phyloP scores from a whole-genome alignment of 2,797 vertebrate genomes.

The Miopithecus talapoin region DNA sequence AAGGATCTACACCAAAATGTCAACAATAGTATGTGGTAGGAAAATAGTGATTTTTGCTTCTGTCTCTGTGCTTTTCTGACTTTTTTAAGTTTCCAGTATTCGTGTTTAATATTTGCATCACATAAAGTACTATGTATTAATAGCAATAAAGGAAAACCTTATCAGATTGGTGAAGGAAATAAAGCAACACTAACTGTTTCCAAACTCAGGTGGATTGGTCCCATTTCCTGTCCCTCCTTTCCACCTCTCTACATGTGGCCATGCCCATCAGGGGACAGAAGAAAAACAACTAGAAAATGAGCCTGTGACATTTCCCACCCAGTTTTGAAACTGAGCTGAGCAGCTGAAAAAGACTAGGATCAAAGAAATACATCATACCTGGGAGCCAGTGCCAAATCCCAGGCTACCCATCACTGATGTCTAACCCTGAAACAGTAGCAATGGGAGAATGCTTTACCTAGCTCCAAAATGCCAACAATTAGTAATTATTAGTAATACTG shows the following conservation, averaged over 20 bases:
- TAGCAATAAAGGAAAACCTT: neutral
- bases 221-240: neutral
- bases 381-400: neutral
- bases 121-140: neutral
- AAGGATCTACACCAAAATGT: neutral
- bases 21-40: neutral
- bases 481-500: neutral
- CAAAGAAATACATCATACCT: constrained; percentile 25
- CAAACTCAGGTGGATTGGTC: neutral
- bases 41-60: neutral
- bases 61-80: neutral
- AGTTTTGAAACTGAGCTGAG: neutral
- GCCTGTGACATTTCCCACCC: neutral
- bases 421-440: neutral
- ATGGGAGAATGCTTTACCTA: neutral
- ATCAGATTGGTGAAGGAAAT: constrained; percentile 12
- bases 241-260: neutral
- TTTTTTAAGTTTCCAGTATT: neutral
- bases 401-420: neutral
- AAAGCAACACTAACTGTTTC: constrained; percentile 4
- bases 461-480: neutral
- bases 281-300: neutral
- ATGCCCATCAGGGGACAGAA: neutral
- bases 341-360: neutral
- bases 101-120: neutral